Evolutionary conservation across 1,140 invertebrate genomes (phyloP), one percentile per base, ranked within the genome.

Genomic region (Penaeus chinensis): DNA sequence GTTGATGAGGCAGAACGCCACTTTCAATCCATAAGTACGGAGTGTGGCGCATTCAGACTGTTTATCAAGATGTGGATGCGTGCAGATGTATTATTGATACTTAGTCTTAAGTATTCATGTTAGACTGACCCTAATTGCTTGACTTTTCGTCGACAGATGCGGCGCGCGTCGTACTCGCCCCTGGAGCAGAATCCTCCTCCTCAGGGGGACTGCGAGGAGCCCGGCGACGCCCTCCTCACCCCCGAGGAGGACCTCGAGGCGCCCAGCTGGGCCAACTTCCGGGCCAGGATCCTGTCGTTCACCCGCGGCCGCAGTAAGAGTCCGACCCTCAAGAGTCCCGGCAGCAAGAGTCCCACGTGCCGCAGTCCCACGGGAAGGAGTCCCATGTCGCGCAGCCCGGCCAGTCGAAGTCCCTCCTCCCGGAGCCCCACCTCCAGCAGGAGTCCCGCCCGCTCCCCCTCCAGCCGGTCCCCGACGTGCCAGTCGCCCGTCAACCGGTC

Each of bases 251-350:
- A 88, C 37, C 47, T 18, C n/a, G 84, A 88, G 18, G 86, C 79
- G 1, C 89, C 89, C 24, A 88, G 47, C 22, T 90, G 86, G 87
- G 60, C 81, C 47, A 74, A 77, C 3, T 80, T 90, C n/a, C 60
- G 86, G 42, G 74, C 81, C 24, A 87, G 82, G 66, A 89, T 89
- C 20, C 81, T 90, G n/a, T 88, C 87, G 19, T 90, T 88, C 27
- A 84, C 85, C 11, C 66, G 83, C 69, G 87, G 82, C 24, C 87
- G 89, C 62, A 83, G 87, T n/a, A 88, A 88, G 71, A 88, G 78
- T 42, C 89, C 85, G 4, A 82, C 79, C 7, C 65, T 74, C 22
- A 82, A 78, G 32, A 89, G 84, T 61, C 85, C 85, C 11, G 85
- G 81, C 0, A 86, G 80, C 69, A 74, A 84, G 37, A 89, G 87